A percentile compares a stretch with the other conserved stretches of the same genome.
Evolutionary conservation across 2,888 invertebrate species (phyloP).

Genomic region (Oxystoma pomonae): DNA sequence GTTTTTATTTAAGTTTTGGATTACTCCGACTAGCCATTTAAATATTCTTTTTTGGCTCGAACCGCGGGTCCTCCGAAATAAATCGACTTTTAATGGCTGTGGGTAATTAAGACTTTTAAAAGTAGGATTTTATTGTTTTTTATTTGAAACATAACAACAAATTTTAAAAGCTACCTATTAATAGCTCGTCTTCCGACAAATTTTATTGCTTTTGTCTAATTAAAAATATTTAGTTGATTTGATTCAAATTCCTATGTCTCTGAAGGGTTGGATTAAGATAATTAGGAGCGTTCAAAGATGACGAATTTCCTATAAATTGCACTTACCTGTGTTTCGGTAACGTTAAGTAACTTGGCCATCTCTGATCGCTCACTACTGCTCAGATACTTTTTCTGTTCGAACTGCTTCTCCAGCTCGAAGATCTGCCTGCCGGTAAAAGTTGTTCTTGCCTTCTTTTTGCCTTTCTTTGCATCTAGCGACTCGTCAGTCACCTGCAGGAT

Average conservation of each 20-base stretch:
- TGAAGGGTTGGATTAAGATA: no score
- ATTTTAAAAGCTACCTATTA: neutral
- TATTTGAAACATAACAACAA: neutral
- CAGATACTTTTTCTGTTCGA: conserved; percentile 93
- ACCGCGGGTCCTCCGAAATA: conserved; percentile 14
- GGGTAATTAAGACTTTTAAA: conserved; percentile 14
- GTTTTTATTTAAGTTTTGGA: no score
- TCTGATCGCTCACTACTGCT: conserved; percentile 92
- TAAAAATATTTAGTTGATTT: no score
- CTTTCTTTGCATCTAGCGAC: conserved; percentile 52
- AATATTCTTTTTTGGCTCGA: conserved; percentile 12
- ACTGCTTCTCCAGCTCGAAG: conserved; percentile 94
- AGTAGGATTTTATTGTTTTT: conserved; percentile 8
- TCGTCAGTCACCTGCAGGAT: conserved; percentile 47
- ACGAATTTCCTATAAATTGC: neutral
- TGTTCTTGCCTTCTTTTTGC: conserved; percentile 85
- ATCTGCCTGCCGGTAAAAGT: conserved; percentile 95
- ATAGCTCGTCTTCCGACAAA: neutral
- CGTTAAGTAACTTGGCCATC: conserved; percentile 89
- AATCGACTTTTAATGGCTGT: conserved; percentile 17
- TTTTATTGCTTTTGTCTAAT: neutral
- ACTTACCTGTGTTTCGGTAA: conserved; percentile 93
- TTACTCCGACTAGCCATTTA: conserved; percentile 7
- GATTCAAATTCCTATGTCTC: no score
- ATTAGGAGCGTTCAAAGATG: neutral